Percentiles rank a stretch among this genome's conserved stretches.
Conservation (phyloP, 2,888 invertebrate genomes). For the Drosophila mimetica region DNA sequence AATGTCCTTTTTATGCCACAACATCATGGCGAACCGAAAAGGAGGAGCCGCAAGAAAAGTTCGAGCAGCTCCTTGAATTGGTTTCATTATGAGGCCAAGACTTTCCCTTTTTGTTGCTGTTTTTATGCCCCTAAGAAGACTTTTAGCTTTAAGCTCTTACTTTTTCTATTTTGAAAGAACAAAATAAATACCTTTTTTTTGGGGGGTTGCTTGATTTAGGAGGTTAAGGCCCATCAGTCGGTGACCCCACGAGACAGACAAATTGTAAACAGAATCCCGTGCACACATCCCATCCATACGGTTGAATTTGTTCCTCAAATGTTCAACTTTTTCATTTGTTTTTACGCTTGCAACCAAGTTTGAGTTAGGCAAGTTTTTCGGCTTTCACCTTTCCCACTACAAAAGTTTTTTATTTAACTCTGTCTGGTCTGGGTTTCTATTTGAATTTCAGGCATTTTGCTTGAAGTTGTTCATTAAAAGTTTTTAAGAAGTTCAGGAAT, state of each 20-base stretch:
- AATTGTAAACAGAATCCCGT: constrained; percentile 45
- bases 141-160: constrained; percentile 30
- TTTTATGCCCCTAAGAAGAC: constrained; percentile 9
- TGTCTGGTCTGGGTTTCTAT: constrained; percentile 3
- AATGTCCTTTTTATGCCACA: constrained; percentile 68
- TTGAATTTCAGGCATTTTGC: background rate
- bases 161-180: constrained; percentile 20
- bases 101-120: constrained; percentile 49
- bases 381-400: constrained; percentile 7
- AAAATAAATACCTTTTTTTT: constrained; percentile 12
- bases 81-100: constrained; percentile 39
- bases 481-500: background rate
- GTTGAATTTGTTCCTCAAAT: background rate
- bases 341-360: constrained; percentile 23
- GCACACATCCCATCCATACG: background rate
- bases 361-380: constrained; percentile 12
- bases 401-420: constrained; percentile 3
- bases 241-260: constrained; percentile 33
- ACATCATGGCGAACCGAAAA: constrained; percentile 39
- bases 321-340: constrained; percentile 17
- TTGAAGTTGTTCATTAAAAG: background rate
- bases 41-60: constrained; percentile 24
- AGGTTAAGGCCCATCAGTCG: constrained; percentile 8
- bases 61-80: constrained; percentile 26
- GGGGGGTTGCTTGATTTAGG: background rate